These are phyloP conservation scores for Cheilosia vernalis DNA, from an alignment of 2,888 invertebrate genomes.

Conservation along the genomic window DNA sequence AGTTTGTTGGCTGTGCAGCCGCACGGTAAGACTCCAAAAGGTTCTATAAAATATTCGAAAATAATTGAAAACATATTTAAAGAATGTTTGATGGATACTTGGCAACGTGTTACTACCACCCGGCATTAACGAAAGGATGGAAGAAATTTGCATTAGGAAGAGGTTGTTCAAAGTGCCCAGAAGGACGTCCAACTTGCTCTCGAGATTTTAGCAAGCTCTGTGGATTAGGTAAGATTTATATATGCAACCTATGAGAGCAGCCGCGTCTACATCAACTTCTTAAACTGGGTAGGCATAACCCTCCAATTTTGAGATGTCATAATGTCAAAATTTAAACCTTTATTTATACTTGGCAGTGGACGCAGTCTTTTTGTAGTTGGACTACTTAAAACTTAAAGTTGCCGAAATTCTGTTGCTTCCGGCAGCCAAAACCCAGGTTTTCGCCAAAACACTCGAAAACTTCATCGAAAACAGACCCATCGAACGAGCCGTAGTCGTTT, in stretches of 20 bases:
- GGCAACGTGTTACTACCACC: conserved; percentile 75
- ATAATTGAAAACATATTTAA: not conserved
- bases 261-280: not conserved
- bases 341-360: too few relatives aligned
- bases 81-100: conserved; percentile 72
- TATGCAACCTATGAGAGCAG: not conserved
- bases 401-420: too few relatives aligned
- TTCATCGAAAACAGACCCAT: too few relatives aligned
- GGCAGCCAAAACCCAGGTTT: too few relatives aligned
- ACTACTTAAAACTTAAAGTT: too few relatives aligned
- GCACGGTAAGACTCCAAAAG: conserved; percentile 54
- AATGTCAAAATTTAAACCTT: too few relatives aligned
- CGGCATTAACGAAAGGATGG: conserved; percentile 18
- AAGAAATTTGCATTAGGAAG: conserved; percentile 28
- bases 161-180: conserved; percentile 62
- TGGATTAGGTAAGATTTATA: conserved; percentile 76
- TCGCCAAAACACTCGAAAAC: too few relatives aligned
- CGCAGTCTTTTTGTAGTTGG: too few relatives aligned
- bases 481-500: too few relatives aligned
- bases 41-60: not conserved
- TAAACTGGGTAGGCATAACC: not conserved
- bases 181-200: conserved; percentile 70
- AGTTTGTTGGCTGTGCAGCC: conserved; percentile 77
- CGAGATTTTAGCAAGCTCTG: conserved; percentile 76
- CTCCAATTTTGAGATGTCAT: too few relatives aligned